Percentiles rank a stretch among this genome's conserved stretches.
Conservation (phyloP, 2,888 invertebrate genomes). For the Metallyticus violacea region DNA sequence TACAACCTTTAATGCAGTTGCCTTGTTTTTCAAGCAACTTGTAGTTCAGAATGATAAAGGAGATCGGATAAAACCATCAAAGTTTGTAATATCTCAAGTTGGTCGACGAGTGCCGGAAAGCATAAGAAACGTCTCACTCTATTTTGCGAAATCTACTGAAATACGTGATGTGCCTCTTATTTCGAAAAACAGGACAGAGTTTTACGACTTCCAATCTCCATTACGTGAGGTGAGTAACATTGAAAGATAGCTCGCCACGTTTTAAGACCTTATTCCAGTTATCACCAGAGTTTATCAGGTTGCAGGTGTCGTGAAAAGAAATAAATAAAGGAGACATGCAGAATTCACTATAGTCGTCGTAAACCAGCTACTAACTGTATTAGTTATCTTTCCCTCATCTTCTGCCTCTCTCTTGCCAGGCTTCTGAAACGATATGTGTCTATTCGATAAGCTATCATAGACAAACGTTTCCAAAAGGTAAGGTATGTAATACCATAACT, state of each 20-base stretch:
- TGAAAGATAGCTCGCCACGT: not conserved
- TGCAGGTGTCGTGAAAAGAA: not conserved
- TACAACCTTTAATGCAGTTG: no score
- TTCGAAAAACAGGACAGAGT: not conserved
- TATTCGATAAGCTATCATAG: no score
- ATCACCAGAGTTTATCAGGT: not conserved
- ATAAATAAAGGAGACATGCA: not conserved
- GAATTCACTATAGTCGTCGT: not conserved
- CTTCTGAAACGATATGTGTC: no score
- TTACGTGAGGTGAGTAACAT: not conserved
- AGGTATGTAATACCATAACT: no score
- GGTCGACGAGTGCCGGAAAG: not conserved
- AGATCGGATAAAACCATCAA: not conserved
- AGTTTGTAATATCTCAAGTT: not conserved
- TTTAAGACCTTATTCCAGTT: not conserved
- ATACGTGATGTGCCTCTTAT: not conserved
- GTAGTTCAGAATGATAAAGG: not conserved
- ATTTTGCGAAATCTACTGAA: not conserved
- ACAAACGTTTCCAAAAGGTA: no score
- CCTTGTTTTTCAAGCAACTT: no score
- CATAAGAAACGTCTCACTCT: not conserved
- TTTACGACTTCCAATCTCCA: not conserved
- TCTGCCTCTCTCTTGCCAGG: no score
- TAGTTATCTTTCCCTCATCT: no score
- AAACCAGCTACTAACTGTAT: no score